Base-by-base conservation (phyloP, 2,797 vertebrate species). In the Phoxinus dragarum region DNA sequence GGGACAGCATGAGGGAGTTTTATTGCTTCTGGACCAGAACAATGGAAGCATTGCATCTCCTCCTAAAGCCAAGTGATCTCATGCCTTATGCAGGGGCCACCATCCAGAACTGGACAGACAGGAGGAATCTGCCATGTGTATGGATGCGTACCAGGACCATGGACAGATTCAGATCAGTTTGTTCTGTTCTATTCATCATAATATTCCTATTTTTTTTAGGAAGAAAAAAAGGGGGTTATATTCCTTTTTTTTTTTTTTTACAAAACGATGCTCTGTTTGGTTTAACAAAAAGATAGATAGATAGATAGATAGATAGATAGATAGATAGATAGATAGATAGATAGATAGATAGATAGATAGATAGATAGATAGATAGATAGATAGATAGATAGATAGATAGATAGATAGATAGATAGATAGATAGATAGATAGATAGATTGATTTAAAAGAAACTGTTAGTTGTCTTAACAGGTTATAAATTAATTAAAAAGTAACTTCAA, bases 21-120 rank as follows among this genome's bases (percentile, higher is more conserved):
- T 94, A 95, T 95, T 93, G 94, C 94, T 93, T 90, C 93, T 91
- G 91, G 93, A 92, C 82, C 79, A 88, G 93, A 92, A 95, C 93
- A 95, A 95, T 93, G 86, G 88, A 34, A 82, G 86, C 91, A 88
- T 92, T 91, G 91, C 93, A 92, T 92, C 91, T 91, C 91, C 89
- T 89, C 88, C 61, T 77, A 87, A 87, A 84, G 87, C 92, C 93
- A 94, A 94, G 93, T 95, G 93, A 95, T 94, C 92, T 95, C 91
- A 91, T 94, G 89, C 88, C 86, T 77, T 76, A 88, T 84, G 89
- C 88, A 88, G 89, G 89, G 80, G 42, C 73, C 84, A 84, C 80
- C 90, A 91, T 93, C 93, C 87, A 81, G 47, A 79, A 89, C 92
- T 90, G 91, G 92, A 90, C 86, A 92, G 89, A 90, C 90, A 84